Evolutionary conservation across 2,797 vertebrate genomes (phyloP).

Genomic region (Chelidonichthys spinosus): DNA sequence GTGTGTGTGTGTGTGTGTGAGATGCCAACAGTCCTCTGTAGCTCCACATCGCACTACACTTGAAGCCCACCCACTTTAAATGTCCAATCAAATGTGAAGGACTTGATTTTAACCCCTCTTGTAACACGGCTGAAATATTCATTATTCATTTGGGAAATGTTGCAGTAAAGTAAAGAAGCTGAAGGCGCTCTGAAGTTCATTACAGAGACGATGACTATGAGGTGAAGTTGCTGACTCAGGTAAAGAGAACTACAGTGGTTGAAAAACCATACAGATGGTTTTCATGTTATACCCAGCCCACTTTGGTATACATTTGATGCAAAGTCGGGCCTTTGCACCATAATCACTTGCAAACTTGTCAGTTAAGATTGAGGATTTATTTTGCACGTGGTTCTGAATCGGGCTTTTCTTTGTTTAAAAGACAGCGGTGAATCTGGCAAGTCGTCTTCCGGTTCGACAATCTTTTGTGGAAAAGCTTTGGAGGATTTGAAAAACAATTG

Average conservation of each 20-base stretch:
- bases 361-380: not conserved
- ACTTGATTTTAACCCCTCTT: not conserved
- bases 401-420: not conserved
- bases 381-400: not conserved
- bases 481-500: not conserved
- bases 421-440: not conserved
- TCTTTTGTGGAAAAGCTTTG: not conserved
- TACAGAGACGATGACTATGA: slow-evolving; percentile 7
- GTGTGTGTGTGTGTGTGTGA: no score
- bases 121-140: not conserved
- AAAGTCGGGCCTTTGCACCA: not conserved
- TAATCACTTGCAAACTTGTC: not conserved
- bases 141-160: not conserved
- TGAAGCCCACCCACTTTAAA: not conserved
- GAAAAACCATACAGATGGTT: not conserved
- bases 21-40: no score
- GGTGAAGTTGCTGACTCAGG: not conserved
- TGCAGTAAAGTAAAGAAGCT: not conserved
- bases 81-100: not conserved
- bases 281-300: not conserved
- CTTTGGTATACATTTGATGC: no score
- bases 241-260: not conserved
- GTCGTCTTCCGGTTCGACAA: not conserved
- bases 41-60: not conserved
- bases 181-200: slow-evolving; percentile 2